phyloP scores from a whole-genome alignment of 2,797 vertebrate species.

The Borostomias antarcticus region DNA sequence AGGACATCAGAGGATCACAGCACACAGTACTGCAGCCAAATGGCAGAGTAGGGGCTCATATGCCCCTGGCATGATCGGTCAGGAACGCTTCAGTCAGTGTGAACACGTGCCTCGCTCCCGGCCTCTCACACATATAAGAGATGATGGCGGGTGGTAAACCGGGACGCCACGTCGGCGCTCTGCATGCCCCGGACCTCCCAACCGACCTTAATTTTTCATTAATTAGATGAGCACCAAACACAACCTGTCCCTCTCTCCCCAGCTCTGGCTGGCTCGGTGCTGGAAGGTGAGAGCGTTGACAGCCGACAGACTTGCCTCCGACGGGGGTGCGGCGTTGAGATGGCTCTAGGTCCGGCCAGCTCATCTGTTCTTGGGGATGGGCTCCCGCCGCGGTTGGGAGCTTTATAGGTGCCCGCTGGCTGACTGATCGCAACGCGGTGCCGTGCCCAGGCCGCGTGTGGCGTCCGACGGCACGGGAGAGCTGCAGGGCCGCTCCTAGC shows the following conservation, averaged over 20 bases:
- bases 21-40: too few relatives aligned
- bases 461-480: not conserved
- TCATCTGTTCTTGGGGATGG: not conserved
- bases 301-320: conserved; percentile 10
- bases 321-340: conserved; percentile 3
- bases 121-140: conserved; percentile 9
- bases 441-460: not conserved
- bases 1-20: not conserved
- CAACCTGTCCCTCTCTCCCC: too few relatives aligned
- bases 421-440: not conserved
- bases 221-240: conserved; percentile 55
- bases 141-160: conserved; percentile 63
- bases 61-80: not conserved
- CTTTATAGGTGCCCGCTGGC: not conserved
- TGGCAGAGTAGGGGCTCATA: too few relatives aligned
- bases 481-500: not conserved
- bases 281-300: conserved; percentile 27
- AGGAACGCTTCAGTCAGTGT: conserved; percentile 4
- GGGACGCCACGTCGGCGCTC: conserved; percentile 58
- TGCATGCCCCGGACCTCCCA: conserved; percentile 24
- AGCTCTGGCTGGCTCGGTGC: conserved; percentile 38
- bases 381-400: not conserved
- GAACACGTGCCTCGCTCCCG: conserved; percentile 15
- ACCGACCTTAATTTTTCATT: conserved; percentile 57
- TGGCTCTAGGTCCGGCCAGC: not conserved